Evolutionary conservation across 2,797 vertebrate species (phyloP).

Genomic region (Eutrigla gurnardus): DNA sequence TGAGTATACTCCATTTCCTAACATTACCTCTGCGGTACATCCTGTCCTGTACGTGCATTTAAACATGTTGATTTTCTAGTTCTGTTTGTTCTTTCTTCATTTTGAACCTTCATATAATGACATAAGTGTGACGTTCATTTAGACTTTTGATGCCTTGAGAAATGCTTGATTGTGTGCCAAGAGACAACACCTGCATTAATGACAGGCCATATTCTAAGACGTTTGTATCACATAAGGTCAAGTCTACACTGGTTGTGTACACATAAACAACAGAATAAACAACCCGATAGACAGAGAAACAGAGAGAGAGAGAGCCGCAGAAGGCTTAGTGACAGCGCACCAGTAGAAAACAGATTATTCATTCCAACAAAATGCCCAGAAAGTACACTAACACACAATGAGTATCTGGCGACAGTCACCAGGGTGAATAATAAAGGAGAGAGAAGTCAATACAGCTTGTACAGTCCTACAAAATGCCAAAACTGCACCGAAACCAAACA

Average conservation of each 20-base stretch:
- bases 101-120: constrained; percentile 28
- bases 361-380: not conserved
- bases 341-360: not conserved
- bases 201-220: not conserved
- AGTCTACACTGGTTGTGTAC: not conserved
- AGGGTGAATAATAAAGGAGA: not conserved
- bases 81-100: constrained; percentile 40
- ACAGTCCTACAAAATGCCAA: not conserved
- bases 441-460: too few relatives aligned
- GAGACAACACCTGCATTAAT: constrained; percentile 48
- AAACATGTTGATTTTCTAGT: constrained; percentile 68
- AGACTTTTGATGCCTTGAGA: constrained; percentile 22
- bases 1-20: constrained; percentile 5
- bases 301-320: not conserved
- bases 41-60: constrained; percentile 26
- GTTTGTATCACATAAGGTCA: constrained; percentile 7
- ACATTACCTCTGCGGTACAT: constrained; percentile 13
- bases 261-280: constrained; percentile 1
- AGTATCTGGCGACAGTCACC: not conserved
- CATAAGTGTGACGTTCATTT: constrained; percentile 35
- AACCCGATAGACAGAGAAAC: not conserved
- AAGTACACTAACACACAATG: not conserved
- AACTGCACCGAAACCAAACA: not conserved
- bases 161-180: constrained; percentile 59
- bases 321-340: not conserved